Evolutionary conservation across 2,888 invertebrate genomes (phyloP).

Genomic region (Argynnis bischoffii): DNA sequence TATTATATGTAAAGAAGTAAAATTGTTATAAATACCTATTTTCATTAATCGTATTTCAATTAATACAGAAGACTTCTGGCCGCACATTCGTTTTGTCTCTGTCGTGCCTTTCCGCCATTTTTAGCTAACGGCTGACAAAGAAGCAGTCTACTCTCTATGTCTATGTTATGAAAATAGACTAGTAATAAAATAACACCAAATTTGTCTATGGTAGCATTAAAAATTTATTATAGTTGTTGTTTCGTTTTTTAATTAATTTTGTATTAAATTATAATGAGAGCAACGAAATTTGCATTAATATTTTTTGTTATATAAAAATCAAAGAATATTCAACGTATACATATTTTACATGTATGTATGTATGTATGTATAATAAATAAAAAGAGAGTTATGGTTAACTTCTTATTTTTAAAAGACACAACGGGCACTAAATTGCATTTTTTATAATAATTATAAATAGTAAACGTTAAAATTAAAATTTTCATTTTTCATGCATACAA

Average conservation of each 20-base stretch:
- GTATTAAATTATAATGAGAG: conserved; percentile 9
- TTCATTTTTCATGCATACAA: conserved; percentile 3
- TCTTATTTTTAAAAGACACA: conserved; percentile 22
- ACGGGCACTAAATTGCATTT: conserved; percentile 31
- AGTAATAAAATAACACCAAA: conserved; percentile 9
- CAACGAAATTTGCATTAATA: conserved; percentile 29
- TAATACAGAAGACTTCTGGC: no score
- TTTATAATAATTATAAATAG: conserved; percentile 17
- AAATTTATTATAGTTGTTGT: conserved; percentile 10
- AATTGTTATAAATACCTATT: no score
- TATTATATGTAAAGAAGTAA: no score
- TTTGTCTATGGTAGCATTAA: conserved; percentile 8
- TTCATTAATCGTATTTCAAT: no score
- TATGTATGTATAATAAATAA: no score
- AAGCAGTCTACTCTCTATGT: no score
- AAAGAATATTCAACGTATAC: neutral
- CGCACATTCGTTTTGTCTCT: no score
- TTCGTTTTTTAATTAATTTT: conserved; percentile 6
- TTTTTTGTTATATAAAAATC: conserved; percentile 3
- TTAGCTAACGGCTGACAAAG: no score
- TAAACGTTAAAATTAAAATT: conserved; percentile 6
- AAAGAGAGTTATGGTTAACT: neutral
- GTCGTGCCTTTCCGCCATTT: no score
- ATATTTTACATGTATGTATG: no score
- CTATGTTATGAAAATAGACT: conserved; percentile 14